Evolutionary conservation across 2,797 vertebrate species (phyloP).

Genomic region (Hapalemur alaotrensis): DNA sequence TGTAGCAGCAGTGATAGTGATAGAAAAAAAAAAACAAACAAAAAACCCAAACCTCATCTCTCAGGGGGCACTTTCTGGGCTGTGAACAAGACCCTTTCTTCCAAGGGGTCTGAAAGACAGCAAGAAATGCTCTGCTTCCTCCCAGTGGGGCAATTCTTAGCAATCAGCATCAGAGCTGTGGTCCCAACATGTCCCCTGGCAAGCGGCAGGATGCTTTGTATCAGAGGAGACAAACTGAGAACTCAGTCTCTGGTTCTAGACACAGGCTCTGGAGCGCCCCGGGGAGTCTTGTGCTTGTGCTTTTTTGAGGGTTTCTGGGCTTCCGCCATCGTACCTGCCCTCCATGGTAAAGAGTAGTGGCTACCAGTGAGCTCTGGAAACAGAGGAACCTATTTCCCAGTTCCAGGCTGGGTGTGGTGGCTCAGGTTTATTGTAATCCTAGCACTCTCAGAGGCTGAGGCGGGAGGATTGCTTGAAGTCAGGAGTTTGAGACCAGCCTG

Average conservation of each 20-base stretch:
- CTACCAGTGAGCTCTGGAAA: background rate
- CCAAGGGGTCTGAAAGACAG: conserved; percentile 32
- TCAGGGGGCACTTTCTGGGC: conserved; percentile 8
- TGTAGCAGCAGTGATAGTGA: conserved; percentile 45
- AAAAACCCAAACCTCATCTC: conserved; percentile 36
- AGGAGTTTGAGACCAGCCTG: too few relatives aligned
- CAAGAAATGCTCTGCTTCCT: conserved; percentile 36
- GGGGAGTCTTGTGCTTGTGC: background rate
- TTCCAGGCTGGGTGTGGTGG: too few relatives aligned
- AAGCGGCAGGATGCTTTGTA: background rate
- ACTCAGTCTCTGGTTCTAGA: conserved; percentile 19
- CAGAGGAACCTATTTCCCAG: background rate
- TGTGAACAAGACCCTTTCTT: conserved; percentile 64
- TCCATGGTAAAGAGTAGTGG: background rate
- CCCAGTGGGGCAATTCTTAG: conserved; percentile 49
- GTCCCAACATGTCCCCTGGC: conserved; percentile 43
- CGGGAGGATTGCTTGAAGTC: too few relatives aligned
- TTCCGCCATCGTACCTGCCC: background rate
- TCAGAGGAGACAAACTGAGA: background rate
- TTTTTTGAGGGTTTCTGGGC: background rate
- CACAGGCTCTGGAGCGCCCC: background rate
- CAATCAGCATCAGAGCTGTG: conserved; percentile 49
- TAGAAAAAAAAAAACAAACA: background rate
- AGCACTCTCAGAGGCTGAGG: too few relatives aligned
- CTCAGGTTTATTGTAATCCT: too few relatives aligned